Evolutionary conservation across 2,888 invertebrate genomes (phyloP), one percentile per base, ranked within the genome.

Genomic region (Hypercompe scribonia): DNA sequence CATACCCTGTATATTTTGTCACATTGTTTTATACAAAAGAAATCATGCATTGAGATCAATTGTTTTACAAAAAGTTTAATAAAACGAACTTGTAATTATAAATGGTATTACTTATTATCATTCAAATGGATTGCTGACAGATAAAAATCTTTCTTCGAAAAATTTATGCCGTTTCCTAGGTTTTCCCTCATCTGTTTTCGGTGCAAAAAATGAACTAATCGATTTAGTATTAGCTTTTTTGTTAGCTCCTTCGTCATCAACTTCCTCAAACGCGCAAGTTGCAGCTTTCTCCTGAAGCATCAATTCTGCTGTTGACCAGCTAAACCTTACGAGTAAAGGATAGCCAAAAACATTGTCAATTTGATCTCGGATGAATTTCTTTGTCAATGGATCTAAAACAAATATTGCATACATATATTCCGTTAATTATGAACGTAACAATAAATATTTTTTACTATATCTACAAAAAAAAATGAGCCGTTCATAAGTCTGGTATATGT

Each of bases 241-340:
- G 79, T 90, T 87, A 0, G 88, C 89, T 36, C 90, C 91, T 33
- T 96, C 95, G 0, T 96, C 96, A 21, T 97, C 96, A 3, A 92
- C 85, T 76, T 97, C 96, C 88, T 97, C 98, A 96, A 98, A 97
- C 72, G 97, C 97, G 67, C 97, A 97, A 18, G 95, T 91, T 31
- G 97, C 96, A 0, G 98, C 98, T 70, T 97, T 96, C 10, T 97
- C 97, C 78, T 98, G 96, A 24, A 99, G 91, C 82, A 98, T 97
- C 66, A 97, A 97, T 76, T 97, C 97, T 0, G 99, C 98, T 0
- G 99, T 99, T 0, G 99, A 99, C 99, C 99, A 99, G 90, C 99
- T 99, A 91, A 99, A 99, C 77, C 99, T 96, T 0, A 99, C 99
- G 31, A 99, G 95, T 71, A 97, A 97, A 0, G 99, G 98, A 92